Evolutionary conservation across 1,140 invertebrate genomes (phyloP).

Genomic region (Daktulosphaira vitifoliae): DNA sequence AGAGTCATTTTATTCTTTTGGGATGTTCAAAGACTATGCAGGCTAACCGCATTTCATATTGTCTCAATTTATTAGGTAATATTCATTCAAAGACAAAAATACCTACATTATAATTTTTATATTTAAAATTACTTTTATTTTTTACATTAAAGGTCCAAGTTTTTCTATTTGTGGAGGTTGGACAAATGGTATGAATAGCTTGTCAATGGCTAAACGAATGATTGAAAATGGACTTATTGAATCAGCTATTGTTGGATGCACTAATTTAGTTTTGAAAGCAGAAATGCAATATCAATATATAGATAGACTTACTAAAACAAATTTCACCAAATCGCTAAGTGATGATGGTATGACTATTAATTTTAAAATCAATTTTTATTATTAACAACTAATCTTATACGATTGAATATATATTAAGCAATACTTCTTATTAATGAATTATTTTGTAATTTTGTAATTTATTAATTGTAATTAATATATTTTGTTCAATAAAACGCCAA

Average conservation of each 20-base stretch:
- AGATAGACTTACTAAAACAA: slow-evolving; percentile 55
- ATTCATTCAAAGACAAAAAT: too few species aligned
- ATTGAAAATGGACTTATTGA: slow-evolving; percentile 57
- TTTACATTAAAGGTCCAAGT: slow-evolving; percentile 52
- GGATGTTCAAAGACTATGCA: slow-evolving; percentile 58
- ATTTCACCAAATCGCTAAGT: slow-evolving; percentile 61
- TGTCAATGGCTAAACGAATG: slow-evolving; percentile 53
- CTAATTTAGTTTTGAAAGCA: slow-evolving; percentile 53
- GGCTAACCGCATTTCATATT: slow-evolving; percentile 51
- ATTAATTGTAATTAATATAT: too few species aligned
- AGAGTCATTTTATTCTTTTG: slow-evolving; percentile 45
- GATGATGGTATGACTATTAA: slow-evolving; percentile 50
- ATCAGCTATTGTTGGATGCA: slow-evolving; percentile 58
- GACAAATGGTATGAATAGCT: slow-evolving; percentile 56
- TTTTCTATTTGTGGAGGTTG: slow-evolving; percentile 62
- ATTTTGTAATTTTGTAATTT: too few species aligned
- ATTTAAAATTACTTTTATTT: too few species aligned
- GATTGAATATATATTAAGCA: too few species aligned
- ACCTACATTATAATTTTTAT: too few species aligned
- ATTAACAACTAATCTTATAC: too few species aligned
- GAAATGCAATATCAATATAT: slow-evolving; percentile 53
- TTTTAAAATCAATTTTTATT: not conserved
- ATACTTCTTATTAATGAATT: too few species aligned
- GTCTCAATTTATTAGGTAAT: slow-evolving; percentile 24
- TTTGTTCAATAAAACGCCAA: too few species aligned